Percentiles rank a stretch among this genome's conserved stretches.
phyloP scores from a whole-genome alignment of 2,797 vertebrate species.

The Microchirus variegatus region DNA sequence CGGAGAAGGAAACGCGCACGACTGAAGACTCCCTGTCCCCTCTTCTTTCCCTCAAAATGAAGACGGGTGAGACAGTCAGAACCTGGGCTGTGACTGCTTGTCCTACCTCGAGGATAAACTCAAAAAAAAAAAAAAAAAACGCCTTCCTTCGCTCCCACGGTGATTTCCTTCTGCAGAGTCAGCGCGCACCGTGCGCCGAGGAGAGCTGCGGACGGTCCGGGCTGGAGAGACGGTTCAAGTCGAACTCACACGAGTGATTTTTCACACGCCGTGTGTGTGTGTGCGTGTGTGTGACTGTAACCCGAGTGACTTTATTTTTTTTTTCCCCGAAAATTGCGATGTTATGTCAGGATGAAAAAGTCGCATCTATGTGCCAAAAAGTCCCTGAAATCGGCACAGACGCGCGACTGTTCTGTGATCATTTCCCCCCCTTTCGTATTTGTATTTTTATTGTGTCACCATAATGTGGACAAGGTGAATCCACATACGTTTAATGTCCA shows the following conservation, averaged over 20 bases:
- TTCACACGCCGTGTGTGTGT: conserved; percentile 23
- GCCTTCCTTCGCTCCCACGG: conserved; percentile 68
- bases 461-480: too few species aligned
- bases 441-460: too few species aligned
- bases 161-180: conserved; percentile 75
- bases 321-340: conserved; percentile 39
- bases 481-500: too few species aligned
- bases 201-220: conserved; percentile 63
- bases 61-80: conserved; percentile 49
- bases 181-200: conserved; percentile 65
- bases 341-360: conserved; percentile 60
- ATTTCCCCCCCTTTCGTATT: too few species aligned
- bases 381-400: conserved; percentile 12
- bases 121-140: too few species aligned
- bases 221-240: conserved; percentile 57
- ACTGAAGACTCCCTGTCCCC: conserved; percentile 58
- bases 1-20: conserved; percentile 50
- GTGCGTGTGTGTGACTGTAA: conserved; percentile 56
- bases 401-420: too few species aligned
- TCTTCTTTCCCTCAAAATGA: conserved; percentile 36
- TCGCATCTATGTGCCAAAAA: conserved; percentile 58
- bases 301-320: conserved; percentile 22
- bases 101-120: conserved; percentile 63
- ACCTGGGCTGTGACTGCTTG: conserved; percentile 61
- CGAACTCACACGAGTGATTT: conserved; percentile 62